Evolutionary conservation across 2,797 vertebrate species (phyloP).

Genomic region (Novumbra hubbsi): DNA sequence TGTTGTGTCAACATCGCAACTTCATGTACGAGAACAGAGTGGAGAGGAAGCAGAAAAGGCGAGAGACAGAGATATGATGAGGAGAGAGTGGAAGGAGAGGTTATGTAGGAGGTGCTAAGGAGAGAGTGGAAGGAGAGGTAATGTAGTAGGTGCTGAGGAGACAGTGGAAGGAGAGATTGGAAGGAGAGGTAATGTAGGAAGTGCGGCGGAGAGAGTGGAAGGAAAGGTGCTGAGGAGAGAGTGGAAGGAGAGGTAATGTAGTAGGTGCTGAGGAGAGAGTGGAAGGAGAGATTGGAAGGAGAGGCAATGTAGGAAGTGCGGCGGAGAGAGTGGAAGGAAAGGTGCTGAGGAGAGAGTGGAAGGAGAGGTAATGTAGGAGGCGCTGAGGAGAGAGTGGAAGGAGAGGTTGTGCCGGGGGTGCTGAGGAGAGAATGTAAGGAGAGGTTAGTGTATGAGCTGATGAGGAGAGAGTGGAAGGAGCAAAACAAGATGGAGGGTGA

Average conservation of each 20-base stretch:
- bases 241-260: neutral
- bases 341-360: neutral
- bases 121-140: neutral
- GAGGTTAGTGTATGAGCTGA: neutral
- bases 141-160: no score
- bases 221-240: neutral
- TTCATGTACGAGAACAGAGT: neutral
- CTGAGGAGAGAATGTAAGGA: neutral
- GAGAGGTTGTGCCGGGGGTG: no score
- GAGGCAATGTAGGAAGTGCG: neutral
- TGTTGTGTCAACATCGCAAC: neutral
- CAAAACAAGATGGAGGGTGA: neutral
- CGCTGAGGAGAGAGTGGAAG: neutral
- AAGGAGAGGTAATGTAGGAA: conserved; percentile 1
- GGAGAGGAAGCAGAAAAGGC: neutral
- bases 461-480: neutral
- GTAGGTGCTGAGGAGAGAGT: neutral
- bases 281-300: neutral
- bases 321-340: no score
- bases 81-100: conserved; percentile 2
- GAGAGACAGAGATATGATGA: neutral
- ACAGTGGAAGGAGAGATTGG: neutral
- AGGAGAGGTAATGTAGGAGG: neutral
- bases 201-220: no score
- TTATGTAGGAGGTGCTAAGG: no score